Evolutionary conservation across 2,888 invertebrate genomes (phyloP).

Genomic region (Calameuta pallipes): DNA sequence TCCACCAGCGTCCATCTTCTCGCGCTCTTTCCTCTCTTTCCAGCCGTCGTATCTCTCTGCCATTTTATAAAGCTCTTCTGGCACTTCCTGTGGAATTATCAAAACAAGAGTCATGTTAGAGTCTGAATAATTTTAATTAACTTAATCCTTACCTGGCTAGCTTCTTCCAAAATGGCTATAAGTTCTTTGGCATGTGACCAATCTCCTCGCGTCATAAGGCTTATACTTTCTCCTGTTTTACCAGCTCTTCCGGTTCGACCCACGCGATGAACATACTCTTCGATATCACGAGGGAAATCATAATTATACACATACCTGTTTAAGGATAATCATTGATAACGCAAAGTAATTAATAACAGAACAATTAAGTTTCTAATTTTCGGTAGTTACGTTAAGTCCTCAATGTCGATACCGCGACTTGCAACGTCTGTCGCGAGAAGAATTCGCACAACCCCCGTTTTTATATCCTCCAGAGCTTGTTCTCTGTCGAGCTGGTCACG

Average conservation of each 20-base stretch:
- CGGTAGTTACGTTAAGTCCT: conserved; percentile 77
- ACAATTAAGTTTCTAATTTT: neutral
- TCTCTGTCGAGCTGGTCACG: conserved; percentile 84
- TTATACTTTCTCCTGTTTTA: conserved; percentile 83
- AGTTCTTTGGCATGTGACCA: conserved; percentile 86
- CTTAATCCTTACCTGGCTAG: conserved; percentile 71
- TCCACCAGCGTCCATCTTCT: conserved; percentile 66
- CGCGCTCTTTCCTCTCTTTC: conserved; percentile 73
- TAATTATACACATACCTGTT: conserved; percentile 86
- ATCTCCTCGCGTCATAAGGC: conserved; percentile 83
- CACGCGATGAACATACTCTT: conserved; percentile 96
- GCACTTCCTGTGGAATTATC: conserved; percentile 73
- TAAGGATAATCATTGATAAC: neutral
- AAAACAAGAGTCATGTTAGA: neutral
- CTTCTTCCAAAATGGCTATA: conserved; percentile 88
- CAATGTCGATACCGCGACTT: conserved; percentile 92
- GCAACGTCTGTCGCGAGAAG: conserved; percentile 96
- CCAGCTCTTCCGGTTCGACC: conserved; percentile 96
- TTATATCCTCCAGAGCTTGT: conserved; percentile 86
- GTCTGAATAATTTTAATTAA: neutral
- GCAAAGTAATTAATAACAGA: neutral
- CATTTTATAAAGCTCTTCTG: conserved; percentile 81
- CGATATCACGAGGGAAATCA: conserved; percentile 94
- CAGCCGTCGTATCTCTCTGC: conserved; percentile 77
- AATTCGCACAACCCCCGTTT: conserved; percentile 81